Base-by-base conservation (phyloP, 2,888 invertebrate genomes). In the Podotricha telesiphe region DNA sequence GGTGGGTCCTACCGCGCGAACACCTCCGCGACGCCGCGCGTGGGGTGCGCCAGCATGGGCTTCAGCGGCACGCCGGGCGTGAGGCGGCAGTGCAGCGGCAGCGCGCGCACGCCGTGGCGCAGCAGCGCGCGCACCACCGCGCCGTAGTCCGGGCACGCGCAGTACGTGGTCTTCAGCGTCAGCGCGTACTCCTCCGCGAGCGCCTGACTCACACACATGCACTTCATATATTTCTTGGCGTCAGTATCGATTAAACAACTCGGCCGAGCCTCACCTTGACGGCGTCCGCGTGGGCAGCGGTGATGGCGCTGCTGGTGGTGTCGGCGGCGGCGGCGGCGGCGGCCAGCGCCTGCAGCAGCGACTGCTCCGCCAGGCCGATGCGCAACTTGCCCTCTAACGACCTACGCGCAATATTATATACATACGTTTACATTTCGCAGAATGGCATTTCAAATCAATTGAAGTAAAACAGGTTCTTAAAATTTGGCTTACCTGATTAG, bases 11-110 rank as follows among this genome's bases (percentile, higher is more conserved):
- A 95, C 80, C 98, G 94, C 70, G 95, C 94, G 65, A 99, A 88
- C 5, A 99, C 96, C 85, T 99, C 98, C 73, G 95, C 94, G 1
- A 99, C 96, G 3, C 98, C 99, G 86, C 97, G 97, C 0, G 99
- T 98, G 3, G 99, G 99, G 84, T 99, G 99, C 0, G 99, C 99
- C 80, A 99, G 93, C 99, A 99, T 99, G 0, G 99, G 99, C 85
- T 99, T 98, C 74, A 99, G 93, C 13, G 99, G 99, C 76, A 99
- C 95, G 62, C 98, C 98, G 13, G 98, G 98, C 22, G 96, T 95
- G 68, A 99, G 94, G 79, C 96, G 96, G 86, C 99, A 99, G 80
- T 95, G 94, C 45, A 94, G 90, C 0, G 97, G 96, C 67, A 99
- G 92, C 45, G 94, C 95, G 10, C 93, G 87, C 7, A 97, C 94